A percentile compares a stretch with the other conserved stretches of the same genome.
Evolutionary conservation across 2,113 vertebrate genomes (phyloP).

Genomic region (Pangasianodon hypophthalmus): DNA sequence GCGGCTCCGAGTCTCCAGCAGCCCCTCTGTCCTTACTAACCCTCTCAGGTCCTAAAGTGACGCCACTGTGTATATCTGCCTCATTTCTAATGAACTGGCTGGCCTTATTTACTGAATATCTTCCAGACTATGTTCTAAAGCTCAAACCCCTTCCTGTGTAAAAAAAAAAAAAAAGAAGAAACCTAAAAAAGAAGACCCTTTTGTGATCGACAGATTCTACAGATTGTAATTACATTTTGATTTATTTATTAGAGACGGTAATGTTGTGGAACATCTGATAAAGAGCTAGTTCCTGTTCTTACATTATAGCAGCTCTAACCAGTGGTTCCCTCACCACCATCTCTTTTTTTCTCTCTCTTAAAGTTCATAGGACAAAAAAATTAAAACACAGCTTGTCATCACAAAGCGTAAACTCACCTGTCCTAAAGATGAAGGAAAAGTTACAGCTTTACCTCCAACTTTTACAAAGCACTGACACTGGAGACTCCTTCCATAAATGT

Average conservation of each 20-base stretch:
- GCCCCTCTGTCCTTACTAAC: constrained; percentile 28
- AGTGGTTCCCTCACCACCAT: background rate
- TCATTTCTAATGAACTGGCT: background rate
- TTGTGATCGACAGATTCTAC: background rate
- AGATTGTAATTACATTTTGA: background rate
- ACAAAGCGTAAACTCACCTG: background rate
- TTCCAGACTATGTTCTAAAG: background rate
- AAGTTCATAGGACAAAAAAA: background rate
- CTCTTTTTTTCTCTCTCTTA: background rate
- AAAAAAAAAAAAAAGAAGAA: background rate
- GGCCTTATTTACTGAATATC: background rate
- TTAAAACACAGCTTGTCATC: background rate
- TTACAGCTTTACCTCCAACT: background rate
- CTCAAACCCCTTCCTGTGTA: background rate
- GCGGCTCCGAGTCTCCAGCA: background rate
- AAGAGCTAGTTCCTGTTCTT: background rate
- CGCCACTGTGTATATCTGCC: background rate
- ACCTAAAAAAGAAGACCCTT: background rate
- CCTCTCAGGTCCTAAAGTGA: constrained; percentile 19
- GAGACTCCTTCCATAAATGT: background rate
- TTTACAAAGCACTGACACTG: background rate
- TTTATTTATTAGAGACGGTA: background rate
- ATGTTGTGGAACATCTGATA: background rate
- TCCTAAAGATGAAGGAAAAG: background rate
- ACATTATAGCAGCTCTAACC: background rate